Base-by-base conservation (phyloP, 2,113 vertebrate genomes). In the Pseudolaguvia tuberculata region DNA sequence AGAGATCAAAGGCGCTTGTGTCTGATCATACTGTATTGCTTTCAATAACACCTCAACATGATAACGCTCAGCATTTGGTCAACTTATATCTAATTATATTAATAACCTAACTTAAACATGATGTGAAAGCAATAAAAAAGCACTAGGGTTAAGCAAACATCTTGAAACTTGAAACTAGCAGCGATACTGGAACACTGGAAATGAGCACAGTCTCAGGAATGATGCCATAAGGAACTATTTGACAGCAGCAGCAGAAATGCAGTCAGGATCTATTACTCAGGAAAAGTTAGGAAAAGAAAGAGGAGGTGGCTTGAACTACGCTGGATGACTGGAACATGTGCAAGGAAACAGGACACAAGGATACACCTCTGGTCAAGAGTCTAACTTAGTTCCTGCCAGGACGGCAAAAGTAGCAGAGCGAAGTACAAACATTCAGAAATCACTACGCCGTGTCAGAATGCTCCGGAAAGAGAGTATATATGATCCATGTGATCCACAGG, bases 401-500 rank as follows among this genome's bases (percentile, higher is more conserved):
- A 31, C 29, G 35, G 67, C 63, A 67, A 23, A 78, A 47, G 61
- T 45, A 52, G 72, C 66, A 48, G 65, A 65, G 48, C 21, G 1
- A 57, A 70, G 42, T 52, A 59, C 25, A 47, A 73, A 59, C 4
- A 51, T 47, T 52, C 63, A 77, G 58, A 77, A 61, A 25, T 58
- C 63, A 59, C 68, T 71, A 62, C 62, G 47, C 23, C 15, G 58
- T 52, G 39, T 70, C 69, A 57, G 48, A 23, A 67, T 23, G 62
- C 70, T 66, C 56, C 4, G 27, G 59, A 75, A 47, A 25, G 52
- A 48, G 20, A 63, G 58, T 58, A 50, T 78, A 42, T 62, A 42
- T 35, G 63, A 68, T 70, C 58, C 50, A 42, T 39, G 59, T 67
- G 17, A 53, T 75, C 56, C 67, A 55, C 72, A 35, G 70, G 81